Conservation (phyloP, 2,113 vertebrate species). For the Alouatta palliata region DNA sequence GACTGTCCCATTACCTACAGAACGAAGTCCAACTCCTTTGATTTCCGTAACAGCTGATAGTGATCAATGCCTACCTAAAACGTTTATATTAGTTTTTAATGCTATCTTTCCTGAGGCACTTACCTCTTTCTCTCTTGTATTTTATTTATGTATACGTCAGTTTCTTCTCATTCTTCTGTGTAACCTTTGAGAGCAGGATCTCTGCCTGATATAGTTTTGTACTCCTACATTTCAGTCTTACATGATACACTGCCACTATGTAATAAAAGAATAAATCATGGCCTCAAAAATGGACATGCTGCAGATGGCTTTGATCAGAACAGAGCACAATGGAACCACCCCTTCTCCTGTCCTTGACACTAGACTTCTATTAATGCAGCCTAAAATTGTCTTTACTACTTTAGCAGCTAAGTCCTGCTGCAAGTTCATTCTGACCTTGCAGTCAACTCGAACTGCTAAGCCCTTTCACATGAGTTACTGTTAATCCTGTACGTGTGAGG, state of each 20-base stretch:
- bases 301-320: background rate
- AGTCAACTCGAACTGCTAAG: conserved; percentile 61
- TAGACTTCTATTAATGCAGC: conserved; percentile 28
- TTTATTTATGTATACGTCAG: background rate
- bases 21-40: background rate
- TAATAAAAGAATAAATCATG: background rate
- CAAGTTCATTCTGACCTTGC: conserved; percentile 61
- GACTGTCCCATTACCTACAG: background rate
- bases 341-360: conserved; percentile 28
- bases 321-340: background rate
- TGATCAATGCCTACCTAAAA: background rate
- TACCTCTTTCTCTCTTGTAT: background rate
- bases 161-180: background rate
- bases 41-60: background rate
- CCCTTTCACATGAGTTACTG: conserved; percentile 51
- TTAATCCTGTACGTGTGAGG: conserved; percentile 57
- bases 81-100: conserved; percentile 12
- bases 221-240: background rate
- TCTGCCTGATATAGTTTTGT: conserved; percentile 25
- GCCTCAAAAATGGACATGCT: background rate
- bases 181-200: background rate
- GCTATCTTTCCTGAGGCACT: background rate
- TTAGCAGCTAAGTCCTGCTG: conserved; percentile 50
- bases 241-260: background rate
- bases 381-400: conserved; percentile 25